Percentiles rank a stretch among this genome's conserved stretches.
Conservation (phyloP, 2,888 invertebrate genomes). For the Pharmacophagus antenor region DNA sequence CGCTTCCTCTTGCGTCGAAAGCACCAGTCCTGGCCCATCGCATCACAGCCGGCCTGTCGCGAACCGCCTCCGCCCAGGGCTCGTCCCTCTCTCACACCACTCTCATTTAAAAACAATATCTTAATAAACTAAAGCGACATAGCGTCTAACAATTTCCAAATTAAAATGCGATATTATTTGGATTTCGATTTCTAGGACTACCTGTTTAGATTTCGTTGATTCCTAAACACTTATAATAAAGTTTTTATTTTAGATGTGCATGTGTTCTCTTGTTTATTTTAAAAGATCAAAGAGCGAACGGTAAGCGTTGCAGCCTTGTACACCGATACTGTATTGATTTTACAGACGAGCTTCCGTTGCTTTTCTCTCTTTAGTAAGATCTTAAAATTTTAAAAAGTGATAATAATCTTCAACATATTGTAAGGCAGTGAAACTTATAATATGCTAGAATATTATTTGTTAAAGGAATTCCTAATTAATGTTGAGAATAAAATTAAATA, state of each 20-base stretch:
- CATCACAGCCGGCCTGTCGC: conserved; percentile 79
- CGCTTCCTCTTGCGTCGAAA: conserved; percentile 86
- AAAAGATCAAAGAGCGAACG: conserved; percentile 14
- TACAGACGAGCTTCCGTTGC: conserved; percentile 27
- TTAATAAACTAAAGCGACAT: conserved; percentile 29
- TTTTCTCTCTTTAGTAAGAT: conserved; percentile 5
- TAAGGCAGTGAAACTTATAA: not conserved
- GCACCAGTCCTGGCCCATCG: conserved; percentile 89
- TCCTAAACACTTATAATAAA: conserved; percentile 9
- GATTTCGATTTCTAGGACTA: conserved; percentile 11
- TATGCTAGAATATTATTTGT: not conserved
- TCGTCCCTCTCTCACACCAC: conserved; percentile 55
- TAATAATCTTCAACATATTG: not conserved
- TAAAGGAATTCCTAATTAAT: not conserved
- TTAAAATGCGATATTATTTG: not conserved
- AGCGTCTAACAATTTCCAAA: not conserved
- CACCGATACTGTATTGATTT: conserved; percentile 12
- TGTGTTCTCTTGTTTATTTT: conserved; percentile 7
- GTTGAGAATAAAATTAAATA: not conserved
- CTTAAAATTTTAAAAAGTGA: not conserved
- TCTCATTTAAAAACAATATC: conserved; percentile 33
- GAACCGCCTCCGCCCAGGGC: conserved; percentile 78
- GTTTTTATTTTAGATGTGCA: conserved; percentile 3
- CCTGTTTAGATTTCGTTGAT: conserved; percentile 3
- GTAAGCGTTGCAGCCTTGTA: conserved; percentile 1